Base-by-base conservation (phyloP, 2,888 invertebrate genomes). In the Thymelicus sylvestris region DNA sequence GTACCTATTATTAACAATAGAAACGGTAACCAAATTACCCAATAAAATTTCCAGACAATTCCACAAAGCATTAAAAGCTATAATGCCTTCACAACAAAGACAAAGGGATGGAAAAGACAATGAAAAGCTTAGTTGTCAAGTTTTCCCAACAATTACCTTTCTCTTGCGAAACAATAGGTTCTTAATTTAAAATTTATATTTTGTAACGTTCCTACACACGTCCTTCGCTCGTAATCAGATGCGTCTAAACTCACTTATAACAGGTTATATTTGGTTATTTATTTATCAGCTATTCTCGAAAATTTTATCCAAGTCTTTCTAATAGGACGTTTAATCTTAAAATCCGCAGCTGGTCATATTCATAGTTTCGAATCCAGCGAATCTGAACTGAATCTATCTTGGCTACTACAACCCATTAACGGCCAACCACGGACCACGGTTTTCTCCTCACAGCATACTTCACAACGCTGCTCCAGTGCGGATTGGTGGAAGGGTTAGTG, bases 51-150 rank as follows among this genome's bases (percentile, higher is more conserved):
- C 24, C 24, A 10, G 7, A 19, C 52, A 52, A 19, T 52, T 50
- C 19, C 8, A 19, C 52, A 52, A 52, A 52, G 19, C 19, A 52
- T 50, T 15, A 50, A n/a, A n/a, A 15, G 7, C 50, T n/a, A 7
- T 15, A 15, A 50, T 48, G 50, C 50, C 15, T 50, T 50, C 15
- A 15, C 15, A 50, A 24, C 10, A 52, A 24, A 24, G 24, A 47
- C n/a, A 57, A 7, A 66, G 44, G 39, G 44, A 10, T 24, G 15
- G 55, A 52, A 71, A 61, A 66, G 66, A 50, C 65, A 60, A 59
- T 57, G 13, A 47, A 62, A 62, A 62, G 59, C 57, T 66, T 7
- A n/a, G 61, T 38, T 59, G 8, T 57, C 3, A 19, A 52, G 24
- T 55, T 55, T 55, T 55, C 24, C 55, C 24, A 55, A 55, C 55